Evolutionary conservation across 2,888 invertebrate species (phyloP).

Genomic region (Agriopis aurantiaria): DNA sequence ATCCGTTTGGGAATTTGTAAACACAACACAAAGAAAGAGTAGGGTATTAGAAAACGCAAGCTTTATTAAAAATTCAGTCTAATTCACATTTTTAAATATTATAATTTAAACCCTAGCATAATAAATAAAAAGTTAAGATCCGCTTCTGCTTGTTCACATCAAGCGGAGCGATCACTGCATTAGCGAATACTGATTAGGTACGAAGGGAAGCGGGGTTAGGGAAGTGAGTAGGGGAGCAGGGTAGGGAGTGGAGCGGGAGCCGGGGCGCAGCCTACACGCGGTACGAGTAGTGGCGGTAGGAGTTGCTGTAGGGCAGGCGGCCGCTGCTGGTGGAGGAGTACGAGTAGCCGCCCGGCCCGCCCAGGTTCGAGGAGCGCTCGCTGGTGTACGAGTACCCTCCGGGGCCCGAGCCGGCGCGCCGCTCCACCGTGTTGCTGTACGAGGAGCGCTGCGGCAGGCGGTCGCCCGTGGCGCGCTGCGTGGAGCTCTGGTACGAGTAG

Average conservation of each 20-base stretch:
- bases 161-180: constrained; percentile 81
- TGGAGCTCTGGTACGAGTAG: constrained; percentile 91
- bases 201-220: constrained; percentile 55
- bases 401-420: constrained; percentile 89
- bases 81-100: constrained; percentile 71
- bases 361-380: constrained; percentile 90
- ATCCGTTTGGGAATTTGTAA: constrained; percentile 57
- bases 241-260: constrained; percentile 50
- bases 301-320: constrained; percentile 93
- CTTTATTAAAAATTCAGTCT: constrained; percentile 86
- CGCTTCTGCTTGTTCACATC: constrained; percentile 72
- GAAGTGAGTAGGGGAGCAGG: constrained; percentile 40
- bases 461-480: constrained; percentile 81
- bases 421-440: constrained; percentile 90
- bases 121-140: constrained; percentile 72
- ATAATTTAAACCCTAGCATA: constrained; percentile 64
- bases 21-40: constrained; percentile 72
- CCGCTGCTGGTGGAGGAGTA: constrained; percentile 93
- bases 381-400: constrained; percentile 92
- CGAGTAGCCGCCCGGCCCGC: constrained; percentile 94
- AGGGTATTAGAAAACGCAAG: constrained; percentile 79
- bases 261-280: constrained; percentile 89
- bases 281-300: constrained; percentile 95
- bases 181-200: constrained; percentile 83
- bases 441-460: constrained; percentile 87